Conservation (phyloP, 2,888 invertebrate genomes). For the Melieria omissa region DNA sequence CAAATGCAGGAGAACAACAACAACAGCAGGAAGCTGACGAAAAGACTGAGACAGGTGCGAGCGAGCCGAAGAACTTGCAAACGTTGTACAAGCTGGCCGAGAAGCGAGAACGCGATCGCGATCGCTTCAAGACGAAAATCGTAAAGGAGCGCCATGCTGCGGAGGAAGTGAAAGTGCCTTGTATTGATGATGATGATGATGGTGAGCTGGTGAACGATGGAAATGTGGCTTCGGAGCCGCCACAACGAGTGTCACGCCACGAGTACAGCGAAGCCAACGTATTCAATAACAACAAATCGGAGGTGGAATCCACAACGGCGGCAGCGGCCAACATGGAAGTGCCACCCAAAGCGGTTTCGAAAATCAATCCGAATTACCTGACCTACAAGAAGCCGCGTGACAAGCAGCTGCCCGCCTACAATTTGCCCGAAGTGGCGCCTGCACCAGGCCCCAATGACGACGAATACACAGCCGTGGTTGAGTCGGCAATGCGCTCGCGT, state of each 20-base stretch:
- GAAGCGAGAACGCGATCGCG: conserved; percentile 62
- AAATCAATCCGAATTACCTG: conserved; percentile 54
- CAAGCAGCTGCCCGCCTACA: conserved; percentile 43
- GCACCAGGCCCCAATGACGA: conserved; percentile 18
- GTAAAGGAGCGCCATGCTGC: conserved; percentile 49
- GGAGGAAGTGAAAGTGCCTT: conserved; percentile 60
- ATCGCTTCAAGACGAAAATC: conserved; percentile 67
- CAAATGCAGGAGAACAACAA: conserved; percentile 37
- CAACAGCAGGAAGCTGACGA: conserved; percentile 22
- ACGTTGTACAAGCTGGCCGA: conserved; percentile 50
- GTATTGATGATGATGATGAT: conserved; percentile 57
- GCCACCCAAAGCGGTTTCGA: conserved; percentile 35
- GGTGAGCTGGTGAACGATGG: conserved; percentile 22
- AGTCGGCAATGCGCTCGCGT: conserved; percentile 48
- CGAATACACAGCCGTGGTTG: background rate
- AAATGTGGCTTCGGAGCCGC: conserved; percentile 32
- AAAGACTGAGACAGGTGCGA: conserved; percentile 14
- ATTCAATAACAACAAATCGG: conserved; percentile 50
- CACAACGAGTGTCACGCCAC: conserved; percentile 54
- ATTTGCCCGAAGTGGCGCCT: conserved; percentile 41
- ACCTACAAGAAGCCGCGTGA: conserved; percentile 63
- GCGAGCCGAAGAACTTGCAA: conserved; percentile 2
- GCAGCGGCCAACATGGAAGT: conserved; percentile 1
- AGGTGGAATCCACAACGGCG: conserved; percentile 39
- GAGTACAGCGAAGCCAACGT: conserved; percentile 47